phyloP scores from a whole-genome alignment of 2,797 vertebrate genomes.

The Falco rusticolus region DNA sequence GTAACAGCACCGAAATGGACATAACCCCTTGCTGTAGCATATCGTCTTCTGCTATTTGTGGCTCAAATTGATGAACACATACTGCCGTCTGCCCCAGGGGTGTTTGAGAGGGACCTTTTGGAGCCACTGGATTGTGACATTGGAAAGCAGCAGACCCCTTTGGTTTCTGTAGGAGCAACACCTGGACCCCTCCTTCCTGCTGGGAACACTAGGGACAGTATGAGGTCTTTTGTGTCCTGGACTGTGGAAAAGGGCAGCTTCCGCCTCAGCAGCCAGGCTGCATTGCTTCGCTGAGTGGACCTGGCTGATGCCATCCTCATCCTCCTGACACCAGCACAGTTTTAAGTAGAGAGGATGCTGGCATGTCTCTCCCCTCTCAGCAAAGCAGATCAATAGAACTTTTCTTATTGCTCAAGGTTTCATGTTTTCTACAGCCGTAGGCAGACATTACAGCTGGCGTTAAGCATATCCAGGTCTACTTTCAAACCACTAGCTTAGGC shows the following conservation, averaged over 20 bases:
- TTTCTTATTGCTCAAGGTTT: neutral
- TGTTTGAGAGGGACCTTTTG: neutral
- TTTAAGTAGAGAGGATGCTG: neutral
- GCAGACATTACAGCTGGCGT: neutral
- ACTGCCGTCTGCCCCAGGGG: neutral
- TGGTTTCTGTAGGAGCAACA: neutral
- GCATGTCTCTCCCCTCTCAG: neutral
- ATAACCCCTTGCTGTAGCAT: neutral
- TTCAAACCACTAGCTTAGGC: neutral
- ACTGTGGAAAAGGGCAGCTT: neutral
- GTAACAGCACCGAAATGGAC: neutral
- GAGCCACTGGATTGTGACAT: neutral
- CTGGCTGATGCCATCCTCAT: neutral
- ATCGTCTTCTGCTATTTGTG: neutral
- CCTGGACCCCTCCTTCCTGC: neutral
- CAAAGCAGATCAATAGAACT: neutral
- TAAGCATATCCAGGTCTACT: neutral
- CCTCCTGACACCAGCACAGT: neutral
- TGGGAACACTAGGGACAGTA: neutral
- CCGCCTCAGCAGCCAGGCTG: neutral
- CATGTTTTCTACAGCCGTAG: neutral
- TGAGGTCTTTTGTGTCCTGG: neutral
- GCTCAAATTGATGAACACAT: neutral
- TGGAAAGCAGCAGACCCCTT: neutral
- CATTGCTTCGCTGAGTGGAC: neutral